Evolutionary conservation across 1,140 invertebrate genomes (phyloP).

Genomic region (Macrosteles quadrilineatus): DNA sequence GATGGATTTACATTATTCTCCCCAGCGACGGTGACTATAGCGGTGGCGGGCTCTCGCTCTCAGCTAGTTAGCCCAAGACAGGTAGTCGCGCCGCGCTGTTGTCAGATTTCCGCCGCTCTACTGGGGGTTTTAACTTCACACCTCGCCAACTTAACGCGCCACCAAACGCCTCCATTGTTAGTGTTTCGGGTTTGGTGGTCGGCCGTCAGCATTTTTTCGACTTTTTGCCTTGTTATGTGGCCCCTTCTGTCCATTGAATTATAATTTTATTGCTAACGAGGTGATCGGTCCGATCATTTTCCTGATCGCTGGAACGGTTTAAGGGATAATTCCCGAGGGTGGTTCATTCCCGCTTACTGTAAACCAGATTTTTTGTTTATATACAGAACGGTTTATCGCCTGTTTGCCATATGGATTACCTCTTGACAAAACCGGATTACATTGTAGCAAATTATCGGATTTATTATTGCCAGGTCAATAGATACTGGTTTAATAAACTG

Average conservation of each 20-base stretch:
- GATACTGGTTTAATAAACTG: no score
- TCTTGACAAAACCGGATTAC: no score
- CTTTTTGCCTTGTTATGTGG: slow-evolving; percentile 23
- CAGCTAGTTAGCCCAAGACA: slow-evolving; percentile 5
- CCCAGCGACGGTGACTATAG: no score
- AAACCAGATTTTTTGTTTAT: no score
- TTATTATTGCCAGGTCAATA: no score
- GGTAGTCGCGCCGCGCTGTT: slow-evolving; percentile 9
- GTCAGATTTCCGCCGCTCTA: slow-evolving; percentile 4
- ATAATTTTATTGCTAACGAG: slow-evolving; percentile 27
- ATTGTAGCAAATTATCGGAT: no score
- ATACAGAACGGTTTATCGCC: no score
- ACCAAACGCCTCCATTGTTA: slow-evolving; percentile 13
- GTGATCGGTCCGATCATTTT: slow-evolving; percentile 11
- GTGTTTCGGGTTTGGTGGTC: slow-evolving; percentile 24
- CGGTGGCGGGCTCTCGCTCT: no score
- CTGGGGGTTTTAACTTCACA: slow-evolving; percentile 17
- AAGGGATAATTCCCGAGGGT: no score
- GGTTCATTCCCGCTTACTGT: no score
- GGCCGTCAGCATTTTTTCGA: background rate
- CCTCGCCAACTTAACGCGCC: slow-evolving; percentile 13
- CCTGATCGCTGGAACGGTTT: background rate
- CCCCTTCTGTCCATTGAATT: slow-evolving; percentile 25
- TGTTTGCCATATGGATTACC: no score
- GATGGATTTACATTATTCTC: no score